A percentile compares a stretch with the other conserved stretches of the same genome.
Conservation (phyloP, 2,888 invertebrate species). For the Chirona hameri region DNA sequence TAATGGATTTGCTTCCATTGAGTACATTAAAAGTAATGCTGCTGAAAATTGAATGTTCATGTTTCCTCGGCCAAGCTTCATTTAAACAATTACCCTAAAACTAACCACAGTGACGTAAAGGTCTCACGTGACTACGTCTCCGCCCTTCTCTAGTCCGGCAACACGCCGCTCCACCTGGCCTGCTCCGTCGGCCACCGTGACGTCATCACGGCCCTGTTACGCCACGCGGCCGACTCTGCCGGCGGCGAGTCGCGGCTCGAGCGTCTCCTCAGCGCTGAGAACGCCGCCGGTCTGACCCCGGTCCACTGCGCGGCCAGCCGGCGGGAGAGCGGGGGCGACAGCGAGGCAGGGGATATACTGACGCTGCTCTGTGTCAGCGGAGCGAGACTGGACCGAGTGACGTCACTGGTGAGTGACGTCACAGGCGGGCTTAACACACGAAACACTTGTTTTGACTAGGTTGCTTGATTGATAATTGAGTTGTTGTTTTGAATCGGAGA, state of each 20-base stretch:
- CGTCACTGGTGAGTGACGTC: not conserved
- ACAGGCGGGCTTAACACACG: not conserved
- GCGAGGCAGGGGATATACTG: not conserved
- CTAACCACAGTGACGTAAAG: too few species aligned
- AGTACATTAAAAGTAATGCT: too few species aligned
- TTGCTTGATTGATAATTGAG: too few species aligned
- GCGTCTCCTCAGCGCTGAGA: not conserved
- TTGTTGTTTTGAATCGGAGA: too few species aligned
- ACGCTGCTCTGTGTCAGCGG: not conserved
- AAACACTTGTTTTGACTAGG: too few species aligned
- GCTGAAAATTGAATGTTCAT: too few species aligned
- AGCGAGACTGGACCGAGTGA: not conserved
- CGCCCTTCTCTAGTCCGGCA: not conserved
- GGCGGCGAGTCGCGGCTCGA: not conserved
- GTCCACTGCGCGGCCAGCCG: not conserved
- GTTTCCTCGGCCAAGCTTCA: too few species aligned
- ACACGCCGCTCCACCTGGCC: not conserved
- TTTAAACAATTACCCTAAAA: too few species aligned
- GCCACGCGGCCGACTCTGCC: not conserved
- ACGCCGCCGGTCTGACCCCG: not conserved
- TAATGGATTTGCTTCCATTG: too few species aligned
- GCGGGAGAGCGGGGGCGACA: not conserved
- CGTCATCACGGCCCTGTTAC: not conserved
- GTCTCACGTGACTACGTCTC: too few species aligned
- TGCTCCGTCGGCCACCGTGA: not conserved